A percentile compares a stretch with the other conserved stretches of the same genome.
Conservation (phyloP, 1,140 invertebrate genomes). For the Neomicropteryx cornuta region DNA sequence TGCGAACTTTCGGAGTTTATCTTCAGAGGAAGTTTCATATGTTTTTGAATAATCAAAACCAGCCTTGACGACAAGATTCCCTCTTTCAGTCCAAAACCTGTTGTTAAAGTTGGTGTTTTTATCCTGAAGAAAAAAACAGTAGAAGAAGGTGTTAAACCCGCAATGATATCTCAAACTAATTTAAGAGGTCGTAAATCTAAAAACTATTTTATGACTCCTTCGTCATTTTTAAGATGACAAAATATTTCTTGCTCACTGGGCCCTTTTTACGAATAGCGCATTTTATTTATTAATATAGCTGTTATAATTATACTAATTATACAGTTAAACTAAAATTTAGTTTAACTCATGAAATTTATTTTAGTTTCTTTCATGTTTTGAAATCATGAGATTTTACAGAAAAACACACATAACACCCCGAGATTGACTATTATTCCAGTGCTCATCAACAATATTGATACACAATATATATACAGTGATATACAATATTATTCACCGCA, state of each 20-base stretch:
- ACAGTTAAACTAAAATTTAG: too few species aligned
- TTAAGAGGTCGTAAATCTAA: not conserved
- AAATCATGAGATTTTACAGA: too few species aligned
- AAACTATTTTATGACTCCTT: not conserved
- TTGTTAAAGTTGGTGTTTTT: constrained; percentile 51
- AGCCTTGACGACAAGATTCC: constrained; percentile 58
- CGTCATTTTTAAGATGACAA: constrained; percentile 1
- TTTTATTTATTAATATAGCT: not conserved
- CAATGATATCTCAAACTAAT: not conserved
- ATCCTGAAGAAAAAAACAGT: constrained; percentile 41
- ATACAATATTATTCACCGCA: too few species aligned
- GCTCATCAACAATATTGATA: too few species aligned
- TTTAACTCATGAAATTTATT: too few species aligned
- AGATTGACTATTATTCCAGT: too few species aligned
- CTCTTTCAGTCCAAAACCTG: constrained; percentile 61
- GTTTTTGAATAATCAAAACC: constrained; percentile 52
- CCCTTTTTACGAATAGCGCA: constrained; percentile 12
- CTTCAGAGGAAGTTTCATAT: constrained; percentile 38
- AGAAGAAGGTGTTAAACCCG: not conserved
- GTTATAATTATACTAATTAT: not conserved
- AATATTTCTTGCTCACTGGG: not conserved
- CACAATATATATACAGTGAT: too few species aligned
- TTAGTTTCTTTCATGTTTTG: too few species aligned
- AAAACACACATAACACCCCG: too few species aligned
- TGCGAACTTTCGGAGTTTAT: constrained; percentile 54